These are phyloP conservation scores for Gouania willdenowi DNA, from an alignment of 2,797 vertebrate species.

Conservation along the genomic window DNA sequence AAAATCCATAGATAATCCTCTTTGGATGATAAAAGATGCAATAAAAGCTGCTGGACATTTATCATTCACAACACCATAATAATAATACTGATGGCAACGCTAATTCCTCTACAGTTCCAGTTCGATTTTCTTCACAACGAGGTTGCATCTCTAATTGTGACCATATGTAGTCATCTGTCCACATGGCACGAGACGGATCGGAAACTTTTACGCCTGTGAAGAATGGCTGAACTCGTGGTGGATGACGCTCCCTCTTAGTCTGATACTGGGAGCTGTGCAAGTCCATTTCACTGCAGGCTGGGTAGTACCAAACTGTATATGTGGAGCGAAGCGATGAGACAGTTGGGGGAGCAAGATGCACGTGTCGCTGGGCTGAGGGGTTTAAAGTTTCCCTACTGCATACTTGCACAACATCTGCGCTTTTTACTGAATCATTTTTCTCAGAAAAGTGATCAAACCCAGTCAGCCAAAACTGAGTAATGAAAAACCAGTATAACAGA, in stretches of 20 bases:
- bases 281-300: conserved; percentile 46
- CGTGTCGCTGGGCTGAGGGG: conserved; percentile 53
- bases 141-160: conserved; percentile 28
- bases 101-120: too few species aligned
- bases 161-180: conserved; percentile 63
- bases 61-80: too few species aligned
- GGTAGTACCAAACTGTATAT: conserved; percentile 25
- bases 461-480: too few species aligned
- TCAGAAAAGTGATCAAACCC: too few species aligned
- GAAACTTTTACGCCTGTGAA: conserved; percentile 60
- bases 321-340: conserved; percentile 38
- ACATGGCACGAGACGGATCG: conserved; percentile 52
- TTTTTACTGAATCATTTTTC: too few species aligned
- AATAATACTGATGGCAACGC: too few species aligned
- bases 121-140: too few species aligned
- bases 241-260: conserved; percentile 58
- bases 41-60: too few species aligned
- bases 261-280: conserved; percentile 26
- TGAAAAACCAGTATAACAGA: too few species aligned
- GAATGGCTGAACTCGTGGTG: conserved; percentile 46
- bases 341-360: conserved; percentile 63
- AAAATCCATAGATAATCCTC: too few species aligned
- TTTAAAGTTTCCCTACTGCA: conserved; percentile 68
- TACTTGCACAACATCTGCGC: too few species aligned
- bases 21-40: too few species aligned